phyloP scores from a whole-genome alignment of 2,113 vertebrate species.

The Varanus salvator region DNA sequence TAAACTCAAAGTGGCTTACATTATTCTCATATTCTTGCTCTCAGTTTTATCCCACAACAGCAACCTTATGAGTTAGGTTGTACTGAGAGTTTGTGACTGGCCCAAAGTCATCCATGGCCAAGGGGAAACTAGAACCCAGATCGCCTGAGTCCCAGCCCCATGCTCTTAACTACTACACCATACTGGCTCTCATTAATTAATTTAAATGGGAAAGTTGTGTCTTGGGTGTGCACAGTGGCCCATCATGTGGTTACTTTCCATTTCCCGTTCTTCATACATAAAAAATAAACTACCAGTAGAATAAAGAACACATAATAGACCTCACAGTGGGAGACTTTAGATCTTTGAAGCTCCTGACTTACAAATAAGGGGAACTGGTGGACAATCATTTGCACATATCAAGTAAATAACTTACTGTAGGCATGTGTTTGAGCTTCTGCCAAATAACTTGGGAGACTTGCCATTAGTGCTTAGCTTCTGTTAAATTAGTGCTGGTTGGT shows the following conservation, averaged over 20 bases:
- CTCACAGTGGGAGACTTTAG: constrained; percentile 10
- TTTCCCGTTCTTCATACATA: background rate
- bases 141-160: too few relatives aligned
- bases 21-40: too few relatives aligned
- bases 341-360: background rate
- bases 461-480: background rate
- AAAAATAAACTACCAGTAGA: background rate
- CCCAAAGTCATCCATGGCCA: too few relatives aligned
- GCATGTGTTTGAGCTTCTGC: constrained; percentile 14
- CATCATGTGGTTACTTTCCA: background rate
- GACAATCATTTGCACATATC: fast-evolving
- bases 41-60: too few relatives aligned
- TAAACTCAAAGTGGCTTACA: too few relatives aligned
- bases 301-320: background rate
- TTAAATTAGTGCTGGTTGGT: constrained; percentile 14
- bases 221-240: background rate
- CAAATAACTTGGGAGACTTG: constrained; percentile 11
- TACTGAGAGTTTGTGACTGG: too few relatives aligned
- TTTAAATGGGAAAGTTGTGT: background rate
- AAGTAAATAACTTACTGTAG: constrained; percentile 3
- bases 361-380: background rate
- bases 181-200: too few relatives aligned
- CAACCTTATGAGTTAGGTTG: too few relatives aligned
- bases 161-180: too few relatives aligned
- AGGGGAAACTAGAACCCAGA: too few relatives aligned